Evolutionary conservation across 2,888 invertebrate genomes (phyloP), one percentile per base, ranked within the genome.

Genomic region (Meandrusa payeni): DNA sequence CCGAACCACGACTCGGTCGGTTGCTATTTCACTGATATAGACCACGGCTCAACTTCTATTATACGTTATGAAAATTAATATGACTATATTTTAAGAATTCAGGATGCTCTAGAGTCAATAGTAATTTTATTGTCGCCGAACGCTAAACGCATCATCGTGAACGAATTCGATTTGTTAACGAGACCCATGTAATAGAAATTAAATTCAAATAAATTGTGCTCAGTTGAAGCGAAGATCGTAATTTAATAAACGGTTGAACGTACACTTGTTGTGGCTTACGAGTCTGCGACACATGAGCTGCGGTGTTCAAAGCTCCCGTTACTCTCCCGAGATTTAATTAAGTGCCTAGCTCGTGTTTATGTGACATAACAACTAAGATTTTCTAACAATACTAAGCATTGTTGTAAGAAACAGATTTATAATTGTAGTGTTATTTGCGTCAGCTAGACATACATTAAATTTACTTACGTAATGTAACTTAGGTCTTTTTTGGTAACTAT

Each of bases 311-410:
- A 54, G 50, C 52, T 55, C 54, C 55, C 59, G 62, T 67, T 60
- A 62, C 59, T 51, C 55, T 50, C 50, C 48, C 56, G 51, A 52
- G 52, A 61, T 66, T 64, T 64, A 71, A 69, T 69, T 66, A 59
- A 60, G 57, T 59, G 53, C 48, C 44, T 44, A 45, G 43, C 43
- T 50, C 40, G 44, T 46, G 45, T 50, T 51, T 51, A 46, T 47
- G 47, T 43, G 46, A 37, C 47, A 46, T 48, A 51, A 54, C 46
- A 45, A 51, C 46, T 52, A 37, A 47, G 52, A 48, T 55, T 52
- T 54, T 52, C 51, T 43, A 50, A 38, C 47, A 29, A 41, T 37
- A 33, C 38, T 41, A 33, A 15, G 15, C 4, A 12, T n/a, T n/a
- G n/a, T n/a, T n/a, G n/a, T n/a, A n/a, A n/a, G n/a, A n/a, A n/a